Conservation (phyloP, 2,888 invertebrate genomes). For the Helicoverpa assulta region DNA sequence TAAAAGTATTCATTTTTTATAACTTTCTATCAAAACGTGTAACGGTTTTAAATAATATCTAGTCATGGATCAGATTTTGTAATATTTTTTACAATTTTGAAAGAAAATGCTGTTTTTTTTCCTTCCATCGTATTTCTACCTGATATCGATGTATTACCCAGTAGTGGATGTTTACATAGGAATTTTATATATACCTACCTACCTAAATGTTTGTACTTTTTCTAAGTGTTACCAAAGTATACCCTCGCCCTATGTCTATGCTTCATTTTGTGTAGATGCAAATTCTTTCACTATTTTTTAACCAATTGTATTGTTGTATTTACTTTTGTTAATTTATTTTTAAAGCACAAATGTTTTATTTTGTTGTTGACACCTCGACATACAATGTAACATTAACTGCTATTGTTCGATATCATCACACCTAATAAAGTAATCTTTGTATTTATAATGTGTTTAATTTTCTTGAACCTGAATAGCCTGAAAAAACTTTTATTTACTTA, state of each 20-base stretch:
- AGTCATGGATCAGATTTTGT: conserved; percentile 79
- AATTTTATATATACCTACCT: conserved; percentile 21
- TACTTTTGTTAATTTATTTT: conserved; percentile 89
- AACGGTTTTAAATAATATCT: conserved; percentile 69
- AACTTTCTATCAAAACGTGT: conserved; percentile 58
- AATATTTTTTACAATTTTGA: conserved; percentile 71
- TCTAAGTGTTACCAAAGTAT: conserved; percentile 68
- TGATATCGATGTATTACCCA: conserved; percentile 61
- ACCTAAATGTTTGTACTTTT: conserved; percentile 50
- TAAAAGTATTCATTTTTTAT: conserved; percentile 53
- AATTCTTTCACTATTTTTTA: conserved; percentile 76
- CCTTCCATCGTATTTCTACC: conserved; percentile 58
- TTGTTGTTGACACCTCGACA: conserved; percentile 87
- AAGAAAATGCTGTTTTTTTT: conserved; percentile 53
- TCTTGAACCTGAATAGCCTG: not conserved
- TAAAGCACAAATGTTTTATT: conserved; percentile 89
- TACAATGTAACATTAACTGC: conserved; percentile 86
- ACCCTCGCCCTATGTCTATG: conserved; percentile 85
- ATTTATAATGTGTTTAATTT: conserved; percentile 77
- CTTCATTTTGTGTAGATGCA: conserved; percentile 77
- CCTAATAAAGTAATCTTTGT: conserved; percentile 89
- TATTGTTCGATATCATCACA: conserved; percentile 88
- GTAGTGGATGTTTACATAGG: conserved; percentile 44
- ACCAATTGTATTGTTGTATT: conserved; percentile 84
- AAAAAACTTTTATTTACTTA: not conserved